Evolutionary conservation across 2,888 invertebrate species (phyloP), one percentile per base, ranked within the genome.

Genomic region (Heliconius aoede): DNA sequence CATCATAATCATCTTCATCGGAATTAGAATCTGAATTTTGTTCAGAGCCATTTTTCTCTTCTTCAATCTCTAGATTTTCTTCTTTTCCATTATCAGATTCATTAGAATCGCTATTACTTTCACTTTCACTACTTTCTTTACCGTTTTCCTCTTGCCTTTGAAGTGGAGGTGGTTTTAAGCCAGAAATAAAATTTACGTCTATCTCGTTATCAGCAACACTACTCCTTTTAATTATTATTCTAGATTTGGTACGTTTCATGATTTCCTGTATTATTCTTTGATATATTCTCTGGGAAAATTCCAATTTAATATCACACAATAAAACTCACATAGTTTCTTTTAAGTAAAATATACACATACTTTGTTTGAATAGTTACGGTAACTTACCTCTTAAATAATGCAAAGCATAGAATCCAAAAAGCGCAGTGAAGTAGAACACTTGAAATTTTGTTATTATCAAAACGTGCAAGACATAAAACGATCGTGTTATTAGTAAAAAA

Each of bases 1-100:
- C 94, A 78, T 94, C 92, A 55, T 87, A 89, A 82, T 92, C 90
- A 46, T 89, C 88, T 77, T 87, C 85, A 60, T 87, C 78, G 13
- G 65, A 84, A 73, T 85, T 84, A 18, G 87, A 84, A 76, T 84
- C 85, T 4, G 88, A 86, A 74, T 88, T 86, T 80, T 88, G 86
- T 79, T 87, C 84, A 40, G 86, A 85, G 26, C 82, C 82, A 72
- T 86, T 83, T 60, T 72, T 77, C n/a, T 79, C 78, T n/a, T 82
- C 81, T 30, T 82, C 80, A 26, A 79, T 73, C 73, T 84, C 84
- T 1, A 84, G 74, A 72, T 87, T 90, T 61, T 89, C 87, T 81
- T 89, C 88, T 13, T 83, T 84, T 21, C 84, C 84, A 30, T 86
- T 83, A 24, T 83, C 82, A 30, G 80, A 81, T 46, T 83, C 83